These are phyloP conservation scores for Acomys russatus DNA, from an alignment of 2,797 vertebrate species.

Conservation along the genomic window DNA sequence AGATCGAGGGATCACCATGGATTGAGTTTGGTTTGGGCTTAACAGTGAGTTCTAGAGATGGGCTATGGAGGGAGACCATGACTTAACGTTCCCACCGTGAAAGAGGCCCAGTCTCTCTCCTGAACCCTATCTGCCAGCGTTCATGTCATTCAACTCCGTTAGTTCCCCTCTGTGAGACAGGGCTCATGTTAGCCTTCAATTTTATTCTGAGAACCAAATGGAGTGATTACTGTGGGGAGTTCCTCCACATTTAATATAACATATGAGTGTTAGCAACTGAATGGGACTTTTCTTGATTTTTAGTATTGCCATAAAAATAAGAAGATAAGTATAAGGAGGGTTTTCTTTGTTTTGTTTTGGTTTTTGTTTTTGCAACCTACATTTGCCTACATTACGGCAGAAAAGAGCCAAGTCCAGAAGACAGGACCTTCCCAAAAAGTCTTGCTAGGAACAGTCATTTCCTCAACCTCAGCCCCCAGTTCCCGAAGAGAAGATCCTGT, in stretches of 20 bases:
- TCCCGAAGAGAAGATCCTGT: not conserved
- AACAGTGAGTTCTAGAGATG: not conserved
- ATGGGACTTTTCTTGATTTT: not conserved
- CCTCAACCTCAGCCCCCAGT: not conserved
- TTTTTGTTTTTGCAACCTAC: not conserved
- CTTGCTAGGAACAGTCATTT: not conserved
- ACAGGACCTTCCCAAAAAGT: not conserved
- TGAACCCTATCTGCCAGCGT: not conserved
- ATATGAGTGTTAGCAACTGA: not conserved
- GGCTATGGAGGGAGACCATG: not conserved
- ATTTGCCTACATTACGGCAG: not conserved
- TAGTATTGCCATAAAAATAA: not conserved
- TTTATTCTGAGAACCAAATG: constrained; percentile 35
- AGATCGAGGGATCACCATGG: not conserved
- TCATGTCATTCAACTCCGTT: not conserved
- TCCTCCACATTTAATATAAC: not conserved
- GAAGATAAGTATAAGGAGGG: not conserved
- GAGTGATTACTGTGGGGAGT: not conserved
- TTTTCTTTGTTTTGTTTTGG: too few relatives aligned
- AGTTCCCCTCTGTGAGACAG: not conserved
- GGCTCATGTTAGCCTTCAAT: not conserved
- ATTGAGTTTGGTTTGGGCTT: not conserved
- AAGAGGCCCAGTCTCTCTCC: not conserved
- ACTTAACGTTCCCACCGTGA: not conserved
- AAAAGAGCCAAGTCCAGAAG: not conserved